Conservation (phyloP, 2,797 vertebrate species). For the Sphenodon punctatus region DNA sequence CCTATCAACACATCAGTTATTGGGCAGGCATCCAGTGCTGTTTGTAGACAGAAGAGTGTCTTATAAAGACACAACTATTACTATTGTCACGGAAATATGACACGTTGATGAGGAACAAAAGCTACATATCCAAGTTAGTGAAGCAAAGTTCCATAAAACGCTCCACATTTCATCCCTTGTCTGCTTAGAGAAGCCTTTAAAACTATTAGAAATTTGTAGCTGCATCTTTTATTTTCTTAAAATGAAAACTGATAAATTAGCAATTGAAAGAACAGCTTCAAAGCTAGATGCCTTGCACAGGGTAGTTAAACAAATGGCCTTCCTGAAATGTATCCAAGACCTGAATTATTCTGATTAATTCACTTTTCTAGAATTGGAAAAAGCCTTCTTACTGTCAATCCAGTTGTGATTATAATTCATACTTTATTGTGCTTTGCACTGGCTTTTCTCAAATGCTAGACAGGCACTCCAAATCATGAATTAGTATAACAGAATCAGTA, state of each 20-base stretch:
- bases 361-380: slow-evolving; percentile 56
- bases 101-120: slow-evolving; percentile 28
- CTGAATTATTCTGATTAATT: slow-evolving; percentile 72
- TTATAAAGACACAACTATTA: neutral
- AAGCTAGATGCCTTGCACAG: slow-evolving; percentile 35
- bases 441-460: slow-evolving; percentile 44
- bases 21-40: neutral
- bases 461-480: slow-evolving; percentile 23
- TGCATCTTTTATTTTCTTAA: slow-evolving; percentile 37
- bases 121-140: neutral
- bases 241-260: slow-evolving; percentile 41
- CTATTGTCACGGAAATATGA: slow-evolving; percentile 3
- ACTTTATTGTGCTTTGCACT: slow-evolving; percentile 45
- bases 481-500: rapidly evolving
- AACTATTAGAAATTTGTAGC: slow-evolving; percentile 15
- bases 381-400: slow-evolving; percentile 50
- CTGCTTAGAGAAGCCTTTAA: slow-evolving; percentile 31
- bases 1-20: neutral
- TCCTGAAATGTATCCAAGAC: slow-evolving; percentile 69
- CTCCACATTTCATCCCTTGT: neutral
- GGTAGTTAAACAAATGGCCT: slow-evolving; percentile 64
- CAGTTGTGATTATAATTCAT: slow-evolving; percentile 45
- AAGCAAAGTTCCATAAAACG: slow-evolving; percentile 1
- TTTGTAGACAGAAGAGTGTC: slow-evolving; percentile 21
- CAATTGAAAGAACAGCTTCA: slow-evolving; percentile 28